These are phyloP conservation scores for Aphodius granarius DNA, from an alignment of 2,888 invertebrate species.

Conservation along the genomic window DNA sequence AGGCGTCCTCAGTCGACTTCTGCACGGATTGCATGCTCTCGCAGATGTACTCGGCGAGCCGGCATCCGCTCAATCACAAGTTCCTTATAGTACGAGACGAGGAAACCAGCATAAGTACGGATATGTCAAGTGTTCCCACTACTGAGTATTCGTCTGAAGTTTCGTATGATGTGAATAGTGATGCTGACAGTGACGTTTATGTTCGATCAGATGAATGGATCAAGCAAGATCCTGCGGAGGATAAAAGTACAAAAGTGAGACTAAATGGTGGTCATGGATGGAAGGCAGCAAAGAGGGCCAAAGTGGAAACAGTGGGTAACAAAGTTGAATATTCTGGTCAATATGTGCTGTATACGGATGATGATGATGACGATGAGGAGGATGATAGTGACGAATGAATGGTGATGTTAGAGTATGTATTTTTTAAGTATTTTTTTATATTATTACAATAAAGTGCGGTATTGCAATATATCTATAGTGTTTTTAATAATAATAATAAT, in stretches of 20 bases:
- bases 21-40: conserved; percentile 66
- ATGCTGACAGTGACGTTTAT: conserved; percentile 21
- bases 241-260: not conserved
- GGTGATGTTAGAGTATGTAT: not conserved
- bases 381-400: not conserved
- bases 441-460: not conserved
- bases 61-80: conserved; percentile 56
- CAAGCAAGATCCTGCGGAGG: conserved; percentile 21
- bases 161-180: conserved; percentile 29
- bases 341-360: not conserved
- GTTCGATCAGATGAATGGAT: conserved; percentile 23
- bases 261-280: not conserved
- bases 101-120: conserved; percentile 19
- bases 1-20: conserved; percentile 59
- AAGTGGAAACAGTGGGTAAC: not conserved
- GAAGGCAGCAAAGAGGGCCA: not conserved
- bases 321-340: conserved; percentile 5
- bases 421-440: conserved; percentile 5
- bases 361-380: not conserved
- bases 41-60: conserved; percentile 56
- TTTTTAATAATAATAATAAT: not conserved
- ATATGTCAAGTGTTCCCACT: conserved; percentile 20
- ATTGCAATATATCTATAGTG: not conserved
- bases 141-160: conserved; percentile 20
- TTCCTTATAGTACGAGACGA: conserved; percentile 40